phyloP scores from a whole-genome alignment of 2,797 vertebrate genomes.

The Bovichtus variegatus region DNA sequence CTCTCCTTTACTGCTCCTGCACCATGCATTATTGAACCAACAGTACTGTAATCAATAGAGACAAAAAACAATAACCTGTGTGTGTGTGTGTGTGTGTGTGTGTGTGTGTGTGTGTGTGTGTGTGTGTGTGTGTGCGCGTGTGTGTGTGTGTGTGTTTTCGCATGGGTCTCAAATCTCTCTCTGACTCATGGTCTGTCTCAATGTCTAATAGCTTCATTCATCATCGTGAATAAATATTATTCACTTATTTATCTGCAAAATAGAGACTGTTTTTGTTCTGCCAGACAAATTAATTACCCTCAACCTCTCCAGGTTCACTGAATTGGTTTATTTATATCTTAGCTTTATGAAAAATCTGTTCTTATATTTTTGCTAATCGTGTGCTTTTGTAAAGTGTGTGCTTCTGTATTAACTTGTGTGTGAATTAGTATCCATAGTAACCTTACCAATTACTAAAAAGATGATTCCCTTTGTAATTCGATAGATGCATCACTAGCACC shows the following conservation, averaged over 20 bases:
- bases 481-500: conserved; percentile 49
- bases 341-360: conserved; percentile 33
- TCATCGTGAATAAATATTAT: conserved; percentile 64
- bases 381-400: conserved; percentile 40
- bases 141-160: conserved; percentile 29
- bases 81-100: conserved; percentile 6
- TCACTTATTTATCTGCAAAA: conserved; percentile 51
- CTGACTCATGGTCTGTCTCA: conserved; percentile 55
- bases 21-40: conserved; percentile 70
- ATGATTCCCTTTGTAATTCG: conserved; percentile 40
- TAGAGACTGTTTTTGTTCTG: conserved; percentile 37
- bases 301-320: conserved; percentile 31
- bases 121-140: conserved; percentile 6
- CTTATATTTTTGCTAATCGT: conserved; percentile 16
- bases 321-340: conserved; percentile 38
- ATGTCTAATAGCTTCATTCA: conserved; percentile 71
- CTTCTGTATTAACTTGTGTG: conserved; percentile 46
- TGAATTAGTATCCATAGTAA: conserved; percentile 47
- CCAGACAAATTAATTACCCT: conserved; percentile 47
- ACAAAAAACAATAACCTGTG: conserved; percentile 33
- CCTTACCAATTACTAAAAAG: conserved; percentile 27
- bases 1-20: conserved; percentile 46
- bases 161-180: conserved; percentile 55
- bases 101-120: conserved; percentile 27
- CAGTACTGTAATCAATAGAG: conserved; percentile 67